Conservation (phyloP, 2,113 vertebrate genomes). For the crab-eating macaque (Macaca fascicularis) region T2T-MFA8v1.1 NC_088377.1:161946001-161946500, state of each 20-base stretch:
- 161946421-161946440: neutral
- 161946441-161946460: neutral
- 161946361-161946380: neutral
- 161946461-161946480: neutral
- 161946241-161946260: neutral
- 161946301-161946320: neutral
- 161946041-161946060: neutral
- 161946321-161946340: neutral
- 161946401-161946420: neutral
- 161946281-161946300: neutral
- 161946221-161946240: neutral
- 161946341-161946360: neutral
- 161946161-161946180: neutral
- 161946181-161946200: too few species aligned
- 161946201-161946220: neutral
- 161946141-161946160: neutral
- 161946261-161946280: neutral
- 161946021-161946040: conserved; percentile 38
- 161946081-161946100: neutral
- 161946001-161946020: neutral
- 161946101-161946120: neutral
- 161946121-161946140: neutral
- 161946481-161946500: neutral
- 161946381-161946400: neutral
- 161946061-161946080: neutral